Base-by-base conservation (phyloP, 2,888 invertebrate species). In the Bellardia bayeri region DNA sequence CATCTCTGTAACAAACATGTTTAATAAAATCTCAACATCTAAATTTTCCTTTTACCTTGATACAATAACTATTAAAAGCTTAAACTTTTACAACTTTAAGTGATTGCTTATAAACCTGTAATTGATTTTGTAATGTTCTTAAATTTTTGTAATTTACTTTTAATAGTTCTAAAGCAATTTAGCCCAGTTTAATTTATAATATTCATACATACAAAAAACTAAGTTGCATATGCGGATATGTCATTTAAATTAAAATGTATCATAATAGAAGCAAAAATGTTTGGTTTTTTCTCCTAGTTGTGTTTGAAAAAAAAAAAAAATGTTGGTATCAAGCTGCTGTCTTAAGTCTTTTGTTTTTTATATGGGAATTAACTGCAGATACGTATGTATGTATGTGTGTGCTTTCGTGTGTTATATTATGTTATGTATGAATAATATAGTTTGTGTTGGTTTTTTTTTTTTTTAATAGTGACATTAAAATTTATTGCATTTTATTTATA, bases 171-270 rank as follows among this genome's bases (percentile, higher is more conserved):
- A 71, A 74, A 45, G 14, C 4, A n/a, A 49, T 68, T 79, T 66
- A 58, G 23, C 51, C 81, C 11, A 69, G 85, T 81, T 82, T 71
- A 74, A 45, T 54, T 63, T 64, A 37, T 42, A 37, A 74, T 40
- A 42, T 5, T 72, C 37, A 37, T 37, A 37, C 37, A 37, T 37
- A 37, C 37, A 40, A 69, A 40, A 78, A 40, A 63, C 40, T 3
- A 61, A 81, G 56, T 56, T 75, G 72, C 58, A 71, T 79, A 75
- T 87, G 87, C 82, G 87, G 87, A 87, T 87, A 79, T 87, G 85
- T 75, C 87, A 82, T 75, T 87, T 79, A 74, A 81, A 64, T 81
- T 82, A 68, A 64, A 87, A 82, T 64, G 64, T 58, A 78, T 82
- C 79, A 82, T 79, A 45, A 23, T 14, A 13, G n/a, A 45, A 69